Evolutionary conservation across 2,888 invertebrate genomes (phyloP), one percentile per base, ranked within the genome.

Genomic region (Pollenia angustigena): DNA sequence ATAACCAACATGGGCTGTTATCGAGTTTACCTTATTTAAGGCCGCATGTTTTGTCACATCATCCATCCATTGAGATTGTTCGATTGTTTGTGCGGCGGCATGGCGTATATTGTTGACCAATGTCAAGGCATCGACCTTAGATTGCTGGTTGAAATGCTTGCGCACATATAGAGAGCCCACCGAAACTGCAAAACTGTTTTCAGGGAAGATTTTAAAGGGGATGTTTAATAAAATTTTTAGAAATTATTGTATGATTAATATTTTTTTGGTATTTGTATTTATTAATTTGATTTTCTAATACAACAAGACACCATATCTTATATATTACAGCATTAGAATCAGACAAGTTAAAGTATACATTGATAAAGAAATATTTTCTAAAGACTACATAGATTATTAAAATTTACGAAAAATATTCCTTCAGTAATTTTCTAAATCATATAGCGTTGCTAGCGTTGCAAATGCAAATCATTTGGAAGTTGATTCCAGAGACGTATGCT

Each of bases 61-160:
- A 91, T 99, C 98, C 99, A 99, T 99, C 99, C 99, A 99, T 62
- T 97, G 96, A n/a, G 98, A 96, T 81, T 95, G 94, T 18, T 95
- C 94, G 79, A 98, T 92, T 44, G 98, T 97, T 89, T 96, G 95
- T 85, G 95, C 95, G 94, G 98, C 98, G 88, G 98, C 96, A 78
- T 94, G 94, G 85, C 97, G 95, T 89, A 99, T 97, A 89, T 97
- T 96, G 76, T 95, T 94, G 0, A 98, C 98, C 97, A 98, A 97
- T 92, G 97, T 97, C 87, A 97, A 93, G 0, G 98, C 98, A 89
- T 96, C 96, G 71, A 95, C 95, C 92, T 97, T 97, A 0, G 98
- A 97, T 71, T 96, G 95, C 92, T 97, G 96, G 89, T 97, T 96
- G 94, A 98, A 98, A 92, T 97, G 97, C 91, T 97, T 97, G 79